Percentiles rank a stretch among this genome's conserved stretches.
These are phyloP conservation scores for Drosophila sordidula DNA, from an alignment of 2,888 invertebrate species.

Conservation along the genomic window DNA sequence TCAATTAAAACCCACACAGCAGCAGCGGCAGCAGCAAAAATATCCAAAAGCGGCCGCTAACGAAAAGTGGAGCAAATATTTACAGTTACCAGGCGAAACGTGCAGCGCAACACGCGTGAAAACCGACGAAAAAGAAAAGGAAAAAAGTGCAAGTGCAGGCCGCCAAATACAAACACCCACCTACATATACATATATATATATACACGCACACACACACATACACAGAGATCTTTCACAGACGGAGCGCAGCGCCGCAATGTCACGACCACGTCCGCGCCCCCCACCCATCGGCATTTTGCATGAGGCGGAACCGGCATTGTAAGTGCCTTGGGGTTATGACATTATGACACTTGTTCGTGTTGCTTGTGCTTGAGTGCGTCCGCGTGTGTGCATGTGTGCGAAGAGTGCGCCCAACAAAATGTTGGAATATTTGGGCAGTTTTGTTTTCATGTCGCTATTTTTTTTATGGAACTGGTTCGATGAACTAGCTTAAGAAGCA, in stretches of 20 bases:
- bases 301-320: conserved; percentile 64
- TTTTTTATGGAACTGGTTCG: conserved; percentile 20
- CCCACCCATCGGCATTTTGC: conserved; percentile 50
- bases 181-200: conserved; percentile 11
- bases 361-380: conserved; percentile 2
- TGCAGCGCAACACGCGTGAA: conserved; percentile 44
- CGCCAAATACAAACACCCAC: conserved; percentile 41
- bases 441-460: conserved; percentile 3
- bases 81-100: conserved; percentile 35
- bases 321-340: conserved; percentile 59
- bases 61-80: conserved; percentile 46
- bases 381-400: background rate
- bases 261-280: conserved; percentile 66
- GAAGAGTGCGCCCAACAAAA: conserved; percentile 7
- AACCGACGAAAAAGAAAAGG: conserved; percentile 11
- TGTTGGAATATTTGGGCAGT: conserved; percentile 13
- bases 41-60: conserved; percentile 12
- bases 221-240: conserved; percentile 21
- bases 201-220: conserved; percentile 2
- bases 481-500: conserved; percentile 2
- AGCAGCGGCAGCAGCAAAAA: conserved; percentile 19
- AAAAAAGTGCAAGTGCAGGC: conserved; percentile 57
- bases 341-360: conserved; percentile 51
- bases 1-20: conserved; percentile 56
- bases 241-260: conserved; percentile 46